Percentiles rank a stretch among this genome's conserved stretches.
Conservation (phyloP, 2,113 vertebrate species). For the Hassar affinis region DNA sequence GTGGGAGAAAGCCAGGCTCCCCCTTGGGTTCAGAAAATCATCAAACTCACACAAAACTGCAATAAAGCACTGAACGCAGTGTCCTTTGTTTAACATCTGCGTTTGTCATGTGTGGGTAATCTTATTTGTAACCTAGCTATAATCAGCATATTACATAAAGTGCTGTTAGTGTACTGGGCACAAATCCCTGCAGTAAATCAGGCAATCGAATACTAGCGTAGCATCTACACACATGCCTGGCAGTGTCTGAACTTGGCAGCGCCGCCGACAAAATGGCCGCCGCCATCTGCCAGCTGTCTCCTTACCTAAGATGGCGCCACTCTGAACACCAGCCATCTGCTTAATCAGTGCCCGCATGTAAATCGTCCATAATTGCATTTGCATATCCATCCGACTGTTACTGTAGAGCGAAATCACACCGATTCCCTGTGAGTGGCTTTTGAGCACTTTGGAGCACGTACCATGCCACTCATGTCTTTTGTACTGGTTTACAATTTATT, state of each 20-base stretch:
- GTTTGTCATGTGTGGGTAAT: neutral
- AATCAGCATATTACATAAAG: constrained; percentile 4
- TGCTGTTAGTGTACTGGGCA: neutral
- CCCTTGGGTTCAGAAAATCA: neutral
- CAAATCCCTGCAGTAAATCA: constrained; percentile 26
- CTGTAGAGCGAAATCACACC: neutral
- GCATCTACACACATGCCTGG: constrained; percentile 59
- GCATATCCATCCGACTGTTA: constrained; percentile 62
- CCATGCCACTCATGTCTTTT: constrained; percentile 35
- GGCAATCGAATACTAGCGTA: constrained; percentile 65
- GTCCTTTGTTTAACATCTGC: constrained; percentile 13
- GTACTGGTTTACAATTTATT: constrained; percentile 39
- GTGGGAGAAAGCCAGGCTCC: neutral
- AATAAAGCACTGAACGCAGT: neutral
- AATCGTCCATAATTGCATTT: constrained; percentile 82
- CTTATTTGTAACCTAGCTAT: neutral
- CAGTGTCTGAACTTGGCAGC: constrained; percentile 66
- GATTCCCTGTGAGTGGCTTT: constrained; percentile 15
- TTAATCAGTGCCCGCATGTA: constrained; percentile 77
- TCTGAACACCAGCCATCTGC: constrained; percentile 75
- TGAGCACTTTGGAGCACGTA: constrained; percentile 3
- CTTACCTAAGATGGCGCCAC: constrained; percentile 76
- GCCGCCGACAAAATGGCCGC: constrained; percentile 76
- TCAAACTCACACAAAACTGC: neutral
- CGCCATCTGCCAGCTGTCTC: constrained; percentile 73